Evolutionary conservation across 1,140 invertebrate species (phyloP).

Genomic region (Apis cerana): DNA sequence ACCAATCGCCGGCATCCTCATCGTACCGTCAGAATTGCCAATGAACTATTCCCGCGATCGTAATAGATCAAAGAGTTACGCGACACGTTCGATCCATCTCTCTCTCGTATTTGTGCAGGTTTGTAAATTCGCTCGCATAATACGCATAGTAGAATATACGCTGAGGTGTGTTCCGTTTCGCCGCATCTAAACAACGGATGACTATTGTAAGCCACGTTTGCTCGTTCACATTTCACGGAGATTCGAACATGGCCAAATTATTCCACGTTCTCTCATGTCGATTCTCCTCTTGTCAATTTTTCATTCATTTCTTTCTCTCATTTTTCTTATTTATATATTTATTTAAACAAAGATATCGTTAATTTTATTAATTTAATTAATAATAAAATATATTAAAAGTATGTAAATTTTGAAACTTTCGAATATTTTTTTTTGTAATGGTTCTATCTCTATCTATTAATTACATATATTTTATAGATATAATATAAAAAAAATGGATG

Average conservation of each 20-base stretch:
- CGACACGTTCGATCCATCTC: conserved; percentile 9
- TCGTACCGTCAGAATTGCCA: conserved; percentile 8
- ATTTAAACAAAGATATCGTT: too few species aligned
- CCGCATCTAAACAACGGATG: conserved; percentile 31
- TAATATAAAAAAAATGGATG: too few species aligned
- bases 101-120: conserved; percentile 4
- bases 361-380: too few species aligned
- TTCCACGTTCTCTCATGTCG: neutral
- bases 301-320: neutral
- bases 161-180: conserved; percentile 6
- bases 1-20: neutral
- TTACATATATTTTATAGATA: too few species aligned
- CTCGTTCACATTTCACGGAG: conserved; percentile 8
- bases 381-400: too few species aligned
- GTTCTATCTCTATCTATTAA: too few species aligned
- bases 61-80: conserved; percentile 41
- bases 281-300: neutral
- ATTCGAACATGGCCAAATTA: conserved; percentile 36
- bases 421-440: too few species aligned
- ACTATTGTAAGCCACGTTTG: conserved; percentile 24
- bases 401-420: too few species aligned
- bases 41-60: conserved; percentile 16
- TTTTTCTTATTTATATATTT: too few species aligned
- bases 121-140: conserved; percentile 12
- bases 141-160: neutral